Evolutionary conservation across 2,113 vertebrate genomes (phyloP), one percentile per base, ranked within the genome.

Genomic region (Sapayoa aenigma): DNA sequence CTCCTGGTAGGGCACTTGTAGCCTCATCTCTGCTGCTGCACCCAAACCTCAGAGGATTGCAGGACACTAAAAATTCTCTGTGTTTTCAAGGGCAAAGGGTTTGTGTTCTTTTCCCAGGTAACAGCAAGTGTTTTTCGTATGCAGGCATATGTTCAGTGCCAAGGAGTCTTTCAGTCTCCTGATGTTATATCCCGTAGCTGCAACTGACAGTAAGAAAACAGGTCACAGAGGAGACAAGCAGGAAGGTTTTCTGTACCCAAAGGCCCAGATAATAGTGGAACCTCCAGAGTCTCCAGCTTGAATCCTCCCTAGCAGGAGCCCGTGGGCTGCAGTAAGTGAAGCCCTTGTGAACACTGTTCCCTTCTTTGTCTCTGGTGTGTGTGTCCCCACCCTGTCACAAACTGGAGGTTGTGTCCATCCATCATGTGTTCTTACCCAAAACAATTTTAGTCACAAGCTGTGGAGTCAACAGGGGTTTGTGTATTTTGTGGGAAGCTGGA

Each of bases 351-450:
- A n/a, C 46, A 19, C 25, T 85, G 72, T 74, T 93, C 52, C 31
- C 30, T 68, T 67, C 79, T 46, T 56, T 84, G 69, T 56, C 22
- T 80, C 47, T 33, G 22, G 12, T 15, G 21, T 39, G 35, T 80
- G 71, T 58, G 50, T 86, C 55, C 56, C 41, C n/a, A 69, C 31
- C 35, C 79, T 35, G 47, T 50, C 1, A 5, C 73, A 31, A 60
- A 37, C 47, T 22, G 56, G 22, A 58, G 31, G 11, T 75, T 1
- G 0, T 55, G 25, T 42, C 42, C 88, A 63, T 27, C 0, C 0
- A 11, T 53, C 65, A 56, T 2, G 0, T 78, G 90, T 55, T 63
- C 59, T 47, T 86, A 66, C 46, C 74, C 63, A 67, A 52, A 85
- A 50, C 19, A 50, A 56, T 72, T 71, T 35, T 60, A 52, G 44